Conservation (phyloP, 2,888 invertebrate species). For the Chrysotoxum bicinctum region DNA sequence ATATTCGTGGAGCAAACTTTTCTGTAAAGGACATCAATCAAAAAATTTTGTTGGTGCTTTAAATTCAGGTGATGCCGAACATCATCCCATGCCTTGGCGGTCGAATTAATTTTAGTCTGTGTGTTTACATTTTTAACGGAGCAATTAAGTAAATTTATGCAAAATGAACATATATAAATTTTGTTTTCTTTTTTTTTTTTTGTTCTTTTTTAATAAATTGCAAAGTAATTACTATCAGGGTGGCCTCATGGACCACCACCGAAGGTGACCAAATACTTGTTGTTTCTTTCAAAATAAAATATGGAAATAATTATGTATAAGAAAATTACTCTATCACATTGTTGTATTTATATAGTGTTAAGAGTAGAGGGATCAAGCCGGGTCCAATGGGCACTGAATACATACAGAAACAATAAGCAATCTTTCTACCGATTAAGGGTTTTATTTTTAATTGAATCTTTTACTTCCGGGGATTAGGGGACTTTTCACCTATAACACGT, state of each 20-base stretch:
- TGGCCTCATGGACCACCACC: slow-evolving; percentile 55
- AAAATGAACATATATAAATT: slow-evolving; percentile 45
- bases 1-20: not conserved
- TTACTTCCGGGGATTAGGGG: too few species aligned
- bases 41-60: slow-evolving; percentile 29
- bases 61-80: slow-evolving; percentile 52
- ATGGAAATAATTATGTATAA: slow-evolving; percentile 33
- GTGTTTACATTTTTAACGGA: slow-evolving; percentile 41
- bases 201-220: slow-evolving; percentile 50
- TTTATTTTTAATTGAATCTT: too few species aligned
- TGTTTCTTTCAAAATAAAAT: not conserved
- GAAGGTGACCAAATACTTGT: slow-evolving; percentile 50
- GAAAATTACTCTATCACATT: slow-evolving; percentile 54
- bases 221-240: slow-evolving; percentile 49
- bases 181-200: slow-evolving; percentile 3
- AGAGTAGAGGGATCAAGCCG: not conserved
- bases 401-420: too few species aligned
- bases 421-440: too few species aligned
- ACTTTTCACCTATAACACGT: too few species aligned
- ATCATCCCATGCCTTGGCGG: not conserved
- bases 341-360: not conserved
- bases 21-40: slow-evolving; percentile 52
- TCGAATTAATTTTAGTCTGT: slow-evolving; percentile 46
- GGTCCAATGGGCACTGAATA: not conserved
- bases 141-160: slow-evolving; percentile 68